Base-by-base conservation (phyloP, 2,797 vertebrate species). In the Sebastes nivosus region DNA sequence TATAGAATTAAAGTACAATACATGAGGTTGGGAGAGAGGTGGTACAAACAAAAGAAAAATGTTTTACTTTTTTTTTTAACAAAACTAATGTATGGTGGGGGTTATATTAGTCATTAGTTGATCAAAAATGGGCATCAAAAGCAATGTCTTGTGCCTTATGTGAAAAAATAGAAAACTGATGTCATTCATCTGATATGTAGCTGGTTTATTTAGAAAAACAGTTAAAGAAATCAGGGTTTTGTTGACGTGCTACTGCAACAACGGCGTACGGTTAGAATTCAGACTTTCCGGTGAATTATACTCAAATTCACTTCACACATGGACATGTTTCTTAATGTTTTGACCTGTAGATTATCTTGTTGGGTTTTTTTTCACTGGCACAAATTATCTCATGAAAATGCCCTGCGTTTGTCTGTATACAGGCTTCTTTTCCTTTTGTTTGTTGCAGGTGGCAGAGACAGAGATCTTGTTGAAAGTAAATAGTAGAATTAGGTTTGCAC, bases 401-500 rank as follows among this genome's bases (percentile, higher is more conserved):
- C 38, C 30, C 9, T n/a, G 0, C 3, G 52, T 59, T 66, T 72
- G 8, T 77, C 22, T 68, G 36, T 38, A 1, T 59, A 5, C 0
- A 4, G 13, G 30, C 30, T 20, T 52, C 7, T 18, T 54, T 75
- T 57, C 30, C 14, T 83, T 75, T 60, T 29, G 27, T 83, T 69
- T 71, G 67, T n/a, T 72, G 30, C 38, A 70, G 72, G 12, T 59
- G 38, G 14, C 3, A 20, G 34, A 70, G 55, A 61, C 42, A 55
- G 36, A 57, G 9, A 83, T 34, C 54, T 70, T 82, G 82, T 77
- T 87, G 71, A 77, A 82, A 67, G 76, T 82, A 82, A 92, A 89
- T 67, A 85, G 67, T 55, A 36, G 81, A 87, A 92, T 92, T 90
- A 91, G 46, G 36, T 64, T 60, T 73, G 67, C 38, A 46, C 29